Base-by-base conservation (phyloP, 2,797 vertebrate species). In the Heterohyrax brucei region DNA sequence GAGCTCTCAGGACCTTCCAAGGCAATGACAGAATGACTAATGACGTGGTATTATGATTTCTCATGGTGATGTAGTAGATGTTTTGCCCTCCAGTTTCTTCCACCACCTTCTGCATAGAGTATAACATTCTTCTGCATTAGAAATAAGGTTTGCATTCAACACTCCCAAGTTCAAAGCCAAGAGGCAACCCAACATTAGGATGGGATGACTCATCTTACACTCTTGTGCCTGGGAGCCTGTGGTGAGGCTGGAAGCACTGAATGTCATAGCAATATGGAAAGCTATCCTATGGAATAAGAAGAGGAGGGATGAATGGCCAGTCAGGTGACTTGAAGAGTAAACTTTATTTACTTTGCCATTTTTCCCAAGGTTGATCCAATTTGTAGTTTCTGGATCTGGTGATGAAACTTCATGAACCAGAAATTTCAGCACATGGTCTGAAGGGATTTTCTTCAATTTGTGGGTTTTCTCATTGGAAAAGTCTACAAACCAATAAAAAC, bases 401-500 rank as follows among this genome's bases (percentile, higher is more conserved):
- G 64, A 70, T 21, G 13, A 85, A 94, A 89, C 46, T 88, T 73
- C 53, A 81, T 92, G 48, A 89, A 70, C 72, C 73, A 78, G 91
- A 78, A 75, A 84, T 93, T 95, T 93, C n/a, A 93, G 61, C 83
- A 75, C 39, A 30, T 9, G 5, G 2, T 91, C 86, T 59, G 72
- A 77, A 33, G 73, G 76, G 39, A 95, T 96, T 93, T 96, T 91
- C 87, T 86, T 80, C 89, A 68, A 82, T 84, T 87, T 75, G 46
- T 80, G 61, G 62, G 26, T n/a, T 75, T 95, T 91, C 92, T 94
- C 39, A 73, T 77, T 66, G 48, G 53, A 89, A 94, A 96, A 93
- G 76, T 78, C 87, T 93, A 44, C 33, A 86, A 93, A 93, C 8
- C 56, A 92, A 7, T 81, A 75, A 30, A 56, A 93, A 90, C 33